Evolutionary conservation across 1,140 invertebrate genomes (phyloP).

Genomic region (Cotesia typhae): DNA sequence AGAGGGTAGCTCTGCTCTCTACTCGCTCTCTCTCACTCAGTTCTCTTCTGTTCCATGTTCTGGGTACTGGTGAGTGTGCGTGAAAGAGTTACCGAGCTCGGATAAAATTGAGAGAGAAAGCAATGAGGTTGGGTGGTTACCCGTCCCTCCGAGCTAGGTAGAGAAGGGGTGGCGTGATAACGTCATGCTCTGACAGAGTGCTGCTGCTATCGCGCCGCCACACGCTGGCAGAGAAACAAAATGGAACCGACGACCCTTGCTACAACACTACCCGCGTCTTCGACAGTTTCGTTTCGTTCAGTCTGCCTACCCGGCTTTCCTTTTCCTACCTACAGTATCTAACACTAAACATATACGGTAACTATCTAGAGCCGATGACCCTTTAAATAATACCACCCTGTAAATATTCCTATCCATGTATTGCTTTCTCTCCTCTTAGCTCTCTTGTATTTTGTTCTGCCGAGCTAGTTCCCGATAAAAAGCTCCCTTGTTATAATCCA

Average conservation of each 20-base stretch:
- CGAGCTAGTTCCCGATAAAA: no score
- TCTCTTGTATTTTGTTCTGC: no score
- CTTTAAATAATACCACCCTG: slow-evolving; percentile 5
- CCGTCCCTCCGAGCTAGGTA: slow-evolving; percentile 50
- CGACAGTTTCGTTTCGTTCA: background rate
- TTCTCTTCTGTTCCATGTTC: no score
- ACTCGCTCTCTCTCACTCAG: slow-evolving; percentile 4
- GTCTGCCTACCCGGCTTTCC: background rate
- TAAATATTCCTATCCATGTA: no score
- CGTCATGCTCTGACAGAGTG: slow-evolving; percentile 69
- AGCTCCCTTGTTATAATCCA: no score
- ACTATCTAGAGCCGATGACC: slow-evolving; percentile 12
- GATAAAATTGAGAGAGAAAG: slow-evolving; percentile 25
- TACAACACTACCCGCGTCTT: slow-evolving; percentile 20
- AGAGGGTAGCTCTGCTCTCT: slow-evolving; percentile 41
- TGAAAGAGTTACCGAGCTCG: slow-evolving; percentile 42
- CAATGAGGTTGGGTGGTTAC: slow-evolving; percentile 31
- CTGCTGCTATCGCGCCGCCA: slow-evolving; percentile 67
- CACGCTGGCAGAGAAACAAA: slow-evolving; percentile 68
- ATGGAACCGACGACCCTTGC: slow-evolving; percentile 61
- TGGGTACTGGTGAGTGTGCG: background rate
- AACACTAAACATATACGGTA: background rate
- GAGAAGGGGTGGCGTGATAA: slow-evolving; percentile 67
- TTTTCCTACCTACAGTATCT: no score
- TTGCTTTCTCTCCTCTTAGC: no score